phyloP scores from a whole-genome alignment of 2,888 invertebrate species.

The Synergus itoensis region DNA sequence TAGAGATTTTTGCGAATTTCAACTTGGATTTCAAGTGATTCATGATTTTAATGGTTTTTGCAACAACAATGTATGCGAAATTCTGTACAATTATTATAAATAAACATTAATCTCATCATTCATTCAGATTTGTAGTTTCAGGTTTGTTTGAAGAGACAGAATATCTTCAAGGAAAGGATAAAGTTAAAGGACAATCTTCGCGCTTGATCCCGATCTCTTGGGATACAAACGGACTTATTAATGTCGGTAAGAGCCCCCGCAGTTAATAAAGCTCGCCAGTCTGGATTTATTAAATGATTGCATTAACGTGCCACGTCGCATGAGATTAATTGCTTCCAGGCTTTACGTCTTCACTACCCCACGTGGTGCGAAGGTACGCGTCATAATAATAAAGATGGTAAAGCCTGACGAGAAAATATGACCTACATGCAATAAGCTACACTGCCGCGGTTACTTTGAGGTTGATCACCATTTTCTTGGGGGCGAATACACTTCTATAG shows the following conservation, averaged over 20 bases:
- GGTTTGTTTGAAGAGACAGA: neutral
- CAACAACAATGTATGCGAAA: too few species aligned
- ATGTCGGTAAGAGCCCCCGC: conserved; percentile 62
- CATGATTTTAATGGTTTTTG: too few species aligned
- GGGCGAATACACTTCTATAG: neutral
- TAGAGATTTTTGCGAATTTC: too few species aligned
- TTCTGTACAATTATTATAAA: neutral
- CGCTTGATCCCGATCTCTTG: conserved; percentile 6
- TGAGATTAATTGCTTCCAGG: conserved; percentile 66
- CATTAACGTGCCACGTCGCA: conserved; percentile 67
- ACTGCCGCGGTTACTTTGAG: conserved; percentile 26
- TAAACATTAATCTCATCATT: neutral
- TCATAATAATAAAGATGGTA: conserved; percentile 53
- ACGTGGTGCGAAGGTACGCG: conserved; percentile 50
- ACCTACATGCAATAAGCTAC: conserved; percentile 59
- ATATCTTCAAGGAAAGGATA: neutral
- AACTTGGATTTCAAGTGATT: too few species aligned
- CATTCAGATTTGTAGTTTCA: neutral
- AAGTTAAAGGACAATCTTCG: neutral
- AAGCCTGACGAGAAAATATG: conserved; percentile 66
- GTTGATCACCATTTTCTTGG: neutral
- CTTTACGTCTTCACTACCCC: conserved; percentile 53
- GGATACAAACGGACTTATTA: conserved; percentile 53
- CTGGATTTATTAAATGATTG: conserved; percentile 73
- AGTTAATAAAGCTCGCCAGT: conserved; percentile 66